A percentile compares a stretch with the other conserved stretches of the same genome.
phyloP scores from a whole-genome alignment of 2,797 vertebrate genomes.

The Sebastes goodei region DNA sequence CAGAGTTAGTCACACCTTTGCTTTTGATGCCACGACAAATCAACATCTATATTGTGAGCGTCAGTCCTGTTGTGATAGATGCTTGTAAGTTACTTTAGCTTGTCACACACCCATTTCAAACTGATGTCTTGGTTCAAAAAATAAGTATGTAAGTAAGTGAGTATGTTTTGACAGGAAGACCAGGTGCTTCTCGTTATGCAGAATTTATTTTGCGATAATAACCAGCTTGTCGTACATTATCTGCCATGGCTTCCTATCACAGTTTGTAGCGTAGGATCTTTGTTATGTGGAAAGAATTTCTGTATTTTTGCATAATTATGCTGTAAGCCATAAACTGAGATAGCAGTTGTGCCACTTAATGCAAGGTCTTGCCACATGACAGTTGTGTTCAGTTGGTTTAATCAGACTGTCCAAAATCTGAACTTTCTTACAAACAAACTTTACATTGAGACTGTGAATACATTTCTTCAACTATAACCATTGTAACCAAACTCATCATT shows the following conservation, averaged over 20 bases:
- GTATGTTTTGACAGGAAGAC: slow-evolving; percentile 10
- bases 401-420: not conserved
- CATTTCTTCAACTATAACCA: not conserved
- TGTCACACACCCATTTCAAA: slow-evolving; percentile 12
- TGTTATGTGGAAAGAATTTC: slow-evolving; percentile 26
- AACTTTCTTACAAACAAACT: not conserved
- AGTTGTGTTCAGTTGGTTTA: not conserved
- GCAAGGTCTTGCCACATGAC: not conserved
- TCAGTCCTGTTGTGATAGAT: not conserved
- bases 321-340: slow-evolving; percentile 5
- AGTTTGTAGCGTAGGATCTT: slow-evolving; percentile 9
- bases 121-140: not conserved
- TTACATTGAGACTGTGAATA: not conserved
- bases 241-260: slow-evolving; percentile 2
- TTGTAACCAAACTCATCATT: not conserved
- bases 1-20: not conserved
- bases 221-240: slow-evolving; percentile 32
- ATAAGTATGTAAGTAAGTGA: not conserved
- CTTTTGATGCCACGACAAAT: not conserved
- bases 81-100: not conserved
- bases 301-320: slow-evolving; percentile 15
- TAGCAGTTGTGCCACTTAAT: not conserved
- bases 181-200: slow-evolving; percentile 29
- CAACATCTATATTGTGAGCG: not conserved
- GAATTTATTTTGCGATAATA: slow-evolving; percentile 43